Conservation (phyloP, 2,888 invertebrate species). For the Pachliopta kotzebuea region DNA sequence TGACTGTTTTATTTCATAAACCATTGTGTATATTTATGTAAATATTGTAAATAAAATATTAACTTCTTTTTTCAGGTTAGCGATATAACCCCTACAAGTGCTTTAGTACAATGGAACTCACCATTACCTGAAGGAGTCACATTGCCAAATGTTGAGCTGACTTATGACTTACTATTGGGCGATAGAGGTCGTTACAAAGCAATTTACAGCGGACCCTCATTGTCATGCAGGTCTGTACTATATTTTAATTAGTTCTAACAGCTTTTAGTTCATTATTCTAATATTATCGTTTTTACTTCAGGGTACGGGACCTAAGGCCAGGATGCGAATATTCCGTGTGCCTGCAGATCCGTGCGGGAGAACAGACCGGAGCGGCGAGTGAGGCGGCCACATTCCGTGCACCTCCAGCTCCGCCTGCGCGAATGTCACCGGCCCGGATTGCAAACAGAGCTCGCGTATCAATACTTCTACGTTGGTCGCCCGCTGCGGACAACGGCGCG, state of each 20-base stretch:
- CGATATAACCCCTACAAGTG: conserved; percentile 91
- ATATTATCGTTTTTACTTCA: conserved; percentile 36
- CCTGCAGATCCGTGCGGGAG: conserved; percentile 88
- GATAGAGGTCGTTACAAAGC: conserved; percentile 93
- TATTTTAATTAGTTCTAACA: neutral
- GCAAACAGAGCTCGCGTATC: conserved; percentile 85
- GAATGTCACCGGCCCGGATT: conserved; percentile 86
- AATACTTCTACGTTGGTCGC: conserved; percentile 85
- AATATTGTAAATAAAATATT: neutral
- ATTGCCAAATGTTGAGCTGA: conserved; percentile 79
- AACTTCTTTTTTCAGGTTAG: conserved; percentile 82
- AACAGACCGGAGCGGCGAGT: conserved; percentile 86
- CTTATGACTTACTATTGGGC: conserved; percentile 90
- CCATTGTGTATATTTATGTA: neutral
- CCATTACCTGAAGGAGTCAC: conserved; percentile 73
- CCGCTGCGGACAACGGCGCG: conserved; percentile 89
- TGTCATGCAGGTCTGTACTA: conserved; percentile 83
- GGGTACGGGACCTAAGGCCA: conserved; percentile 90
- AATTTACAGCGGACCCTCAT: conserved; percentile 88
- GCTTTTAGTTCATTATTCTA: neutral
- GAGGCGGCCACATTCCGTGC: conserved; percentile 91
- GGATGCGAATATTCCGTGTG: conserved; percentile 94
- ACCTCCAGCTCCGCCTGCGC: conserved; percentile 89
- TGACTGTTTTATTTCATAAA: neutral
- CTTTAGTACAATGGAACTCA: conserved; percentile 91